Percentiles rank a stretch among this genome's conserved stretches.
These are phyloP conservation scores for Pogonognathellus flavescens DNA, from an alignment of 1,140 invertebrate species.

Conservation along the genomic window DNA sequence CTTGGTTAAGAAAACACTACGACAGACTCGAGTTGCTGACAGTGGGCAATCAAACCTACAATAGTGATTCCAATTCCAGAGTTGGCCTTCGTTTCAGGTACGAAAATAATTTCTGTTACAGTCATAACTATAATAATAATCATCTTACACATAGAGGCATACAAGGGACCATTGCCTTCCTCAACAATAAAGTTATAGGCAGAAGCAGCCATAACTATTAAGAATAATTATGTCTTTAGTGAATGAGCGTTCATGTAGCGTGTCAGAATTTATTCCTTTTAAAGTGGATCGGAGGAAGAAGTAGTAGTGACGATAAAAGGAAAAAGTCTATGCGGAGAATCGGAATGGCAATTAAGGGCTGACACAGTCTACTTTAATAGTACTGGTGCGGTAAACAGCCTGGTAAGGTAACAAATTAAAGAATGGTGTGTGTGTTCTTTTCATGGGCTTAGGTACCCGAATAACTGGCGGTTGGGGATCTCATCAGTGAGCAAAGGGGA, in stretches of 20 bases:
- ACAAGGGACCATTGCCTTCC: background rate
- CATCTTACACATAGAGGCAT: too few species aligned
- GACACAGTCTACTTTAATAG: background rate
- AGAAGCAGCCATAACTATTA: background rate
- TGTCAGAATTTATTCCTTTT: background rate
- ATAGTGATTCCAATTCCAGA: conserved; percentile 73
- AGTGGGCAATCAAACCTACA: conserved; percentile 74
- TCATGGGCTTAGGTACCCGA: conserved; percentile 69
- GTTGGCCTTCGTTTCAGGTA: conserved; percentile 68
- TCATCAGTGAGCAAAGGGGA: conserved; percentile 68
- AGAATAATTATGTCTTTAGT: conserved; percentile 13
- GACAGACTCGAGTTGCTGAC: conserved; percentile 73
- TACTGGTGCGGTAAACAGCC: too few species aligned
- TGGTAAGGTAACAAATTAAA: conserved; percentile 27
- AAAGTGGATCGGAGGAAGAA: background rate
- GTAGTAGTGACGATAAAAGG: background rate
- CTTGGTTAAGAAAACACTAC: conserved; percentile 73
- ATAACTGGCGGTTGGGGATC: conserved; percentile 71
- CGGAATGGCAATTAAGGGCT: background rate
- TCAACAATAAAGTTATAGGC: background rate
- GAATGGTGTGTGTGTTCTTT: conserved; percentile 39
- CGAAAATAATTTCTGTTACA: background rate
- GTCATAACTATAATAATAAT: background rate
- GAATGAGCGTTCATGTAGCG: background rate
- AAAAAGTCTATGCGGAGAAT: background rate